Conservation (phyloP, 53 echinoderm and acorn worm species). For the Crossaster papposus region DNA sequence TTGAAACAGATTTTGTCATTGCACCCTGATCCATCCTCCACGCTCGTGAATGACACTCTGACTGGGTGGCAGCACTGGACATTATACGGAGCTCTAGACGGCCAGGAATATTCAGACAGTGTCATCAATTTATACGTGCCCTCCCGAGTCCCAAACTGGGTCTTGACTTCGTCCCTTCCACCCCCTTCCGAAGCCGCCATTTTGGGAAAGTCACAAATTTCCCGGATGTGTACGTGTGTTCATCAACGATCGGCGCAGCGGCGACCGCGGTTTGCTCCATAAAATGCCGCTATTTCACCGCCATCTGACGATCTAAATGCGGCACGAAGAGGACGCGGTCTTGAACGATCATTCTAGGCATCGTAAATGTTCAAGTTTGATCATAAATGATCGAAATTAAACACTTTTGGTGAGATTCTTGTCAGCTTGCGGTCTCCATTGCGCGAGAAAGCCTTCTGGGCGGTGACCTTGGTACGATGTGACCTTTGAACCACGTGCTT, state of each 20-base stretch:
- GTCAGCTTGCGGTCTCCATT: slow-evolving; percentile 26
- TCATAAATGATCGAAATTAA: background rate
- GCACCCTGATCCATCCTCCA: slow-evolving; percentile 86
- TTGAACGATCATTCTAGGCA: background rate
- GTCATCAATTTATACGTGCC: slow-evolving; percentile 98
- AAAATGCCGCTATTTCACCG: slow-evolving; percentile 39
- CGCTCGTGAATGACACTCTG: slow-evolving; percentile 88
- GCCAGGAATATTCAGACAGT: slow-evolving; percentile 96
- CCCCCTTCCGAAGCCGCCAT: slow-evolving; percentile 99
- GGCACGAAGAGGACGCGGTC: background rate
- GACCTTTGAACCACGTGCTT: slow-evolving; percentile 49
- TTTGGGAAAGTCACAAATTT: slow-evolving; percentile 71
- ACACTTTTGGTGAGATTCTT: background rate
- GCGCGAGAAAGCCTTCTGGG: slow-evolving; percentile 1
- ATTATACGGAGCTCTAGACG: slow-evolving; percentile 89
- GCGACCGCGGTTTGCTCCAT: background rate
- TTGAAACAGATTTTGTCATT: slow-evolving; percentile 99
- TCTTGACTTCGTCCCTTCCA: slow-evolving; percentile 99
- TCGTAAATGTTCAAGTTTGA: background rate
- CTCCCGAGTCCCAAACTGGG: slow-evolving; percentile 97
- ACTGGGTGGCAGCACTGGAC: slow-evolving; percentile 95
- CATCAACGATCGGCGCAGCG: background rate
- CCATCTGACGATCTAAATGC: slow-evolving; percentile 27
- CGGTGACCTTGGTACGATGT: slow-evolving; percentile 23
- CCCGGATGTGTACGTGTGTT: slow-evolving; percentile 88